phyloP scores from a whole-genome alignment of 2,797 vertebrate genomes.

The Neostethus bicornis region DNA sequence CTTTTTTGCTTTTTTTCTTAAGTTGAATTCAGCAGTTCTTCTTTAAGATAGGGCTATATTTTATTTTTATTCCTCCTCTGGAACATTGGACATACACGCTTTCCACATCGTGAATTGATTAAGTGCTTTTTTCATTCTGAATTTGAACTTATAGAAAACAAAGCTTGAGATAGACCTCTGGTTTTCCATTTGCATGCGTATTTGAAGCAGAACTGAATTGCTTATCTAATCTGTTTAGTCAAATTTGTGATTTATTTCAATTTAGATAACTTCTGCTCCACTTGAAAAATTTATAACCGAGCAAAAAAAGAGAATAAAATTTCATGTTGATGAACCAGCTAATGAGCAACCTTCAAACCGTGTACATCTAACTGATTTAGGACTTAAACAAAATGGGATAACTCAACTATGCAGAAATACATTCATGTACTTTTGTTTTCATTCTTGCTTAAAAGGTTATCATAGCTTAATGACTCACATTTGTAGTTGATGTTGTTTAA shows the following conservation, averaged over 20 bases:
- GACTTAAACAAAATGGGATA: constrained; percentile 8
- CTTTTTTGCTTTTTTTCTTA: too few relatives aligned
- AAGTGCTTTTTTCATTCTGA: too few relatives aligned
- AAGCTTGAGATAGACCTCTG: constrained; percentile 20
- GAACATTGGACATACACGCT: too few relatives aligned
- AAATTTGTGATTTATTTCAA: constrained; percentile 36
- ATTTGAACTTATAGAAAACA: constrained; percentile 26
- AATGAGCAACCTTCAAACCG: constrained; percentile 34
- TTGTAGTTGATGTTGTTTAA: constrained; percentile 2
- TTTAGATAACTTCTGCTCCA: constrained; percentile 37
- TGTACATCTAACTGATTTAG: constrained; percentile 37
- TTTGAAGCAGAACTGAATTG: constrained; percentile 26
- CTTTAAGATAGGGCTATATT: too few relatives aligned
- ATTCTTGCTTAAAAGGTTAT: constrained; percentile 6
- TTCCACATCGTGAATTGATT: too few relatives aligned
- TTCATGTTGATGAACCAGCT: constrained; percentile 36
- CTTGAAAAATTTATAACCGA: constrained; percentile 32
- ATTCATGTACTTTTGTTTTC: constrained; percentile 8
- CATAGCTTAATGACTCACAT: constrained; percentile 17
- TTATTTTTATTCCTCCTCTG: too few relatives aligned
- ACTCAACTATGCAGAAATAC: constrained; percentile 12
- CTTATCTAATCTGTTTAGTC: neutral
- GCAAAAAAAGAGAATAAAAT: constrained; percentile 43
- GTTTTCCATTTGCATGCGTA: constrained; percentile 21
- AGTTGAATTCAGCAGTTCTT: too few relatives aligned